Evolutionary conservation across 2,888 invertebrate species (phyloP), one percentile per base, ranked within the genome.

Genomic region (Aquatica leii): DNA sequence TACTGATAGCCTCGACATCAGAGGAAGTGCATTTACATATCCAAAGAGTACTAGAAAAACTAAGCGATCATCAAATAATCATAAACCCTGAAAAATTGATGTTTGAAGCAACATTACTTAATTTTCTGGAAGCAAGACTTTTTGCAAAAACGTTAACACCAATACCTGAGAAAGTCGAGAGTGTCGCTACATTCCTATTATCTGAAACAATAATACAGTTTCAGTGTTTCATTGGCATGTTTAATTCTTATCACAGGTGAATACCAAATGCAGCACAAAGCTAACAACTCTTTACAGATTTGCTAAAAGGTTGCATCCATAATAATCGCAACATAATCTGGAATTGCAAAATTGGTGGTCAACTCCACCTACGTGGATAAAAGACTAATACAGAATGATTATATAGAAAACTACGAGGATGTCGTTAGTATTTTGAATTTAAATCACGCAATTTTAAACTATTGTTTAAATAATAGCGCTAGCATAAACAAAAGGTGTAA

Each of bases 211-310:
- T 6, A 43, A 43, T 17, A 14, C 4, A 17, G 17, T 43, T 43
- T 17, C 41, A 74, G 2, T 60, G 70, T 2, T 79, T 77, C 62
- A 43, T 80, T 0, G 78, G 78, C 0, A 77, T 78, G 74, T 9
- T 78, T 2, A 43, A 78, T 62, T 79, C 77, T 68, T 80, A 79
- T 37, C 59, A n/a, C n/a, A n/a, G n/a, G n/a, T n/a, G n/a, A n/a
- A n/a, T n/a, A n/a, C n/a, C n/a, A n/a, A n/a, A n/a, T 1, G 76
- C 80, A 1, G 79, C 80, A 1, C 12, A 67, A 24, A 57, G 66
- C 1, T 79, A 79, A 67, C 74, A 76, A 0, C 77, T 77, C n/a
- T 6, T 40, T 4, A 4, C n/a, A 4, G n/a, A 2, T 1, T 68
- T 81, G 0, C 70, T 77, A 50, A 67, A 2, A 78, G 75, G 12